Conservation (phyloP, 2,113 vertebrate genomes). For the Oreochromis aureus region DNA sequence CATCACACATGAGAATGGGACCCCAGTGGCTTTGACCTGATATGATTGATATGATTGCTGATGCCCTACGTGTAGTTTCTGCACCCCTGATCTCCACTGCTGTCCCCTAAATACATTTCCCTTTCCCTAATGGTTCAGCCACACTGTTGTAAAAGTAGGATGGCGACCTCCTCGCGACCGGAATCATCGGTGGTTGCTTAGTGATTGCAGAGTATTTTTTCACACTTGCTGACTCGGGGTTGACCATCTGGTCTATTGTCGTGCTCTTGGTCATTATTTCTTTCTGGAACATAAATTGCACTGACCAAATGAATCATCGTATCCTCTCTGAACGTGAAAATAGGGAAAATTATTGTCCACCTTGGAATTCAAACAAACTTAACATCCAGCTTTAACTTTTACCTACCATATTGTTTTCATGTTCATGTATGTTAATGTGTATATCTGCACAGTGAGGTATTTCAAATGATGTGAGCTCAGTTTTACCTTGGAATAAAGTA, state of each 20-base stretch:
- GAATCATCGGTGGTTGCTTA: neutral
- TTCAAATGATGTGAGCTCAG: neutral
- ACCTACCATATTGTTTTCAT: neutral
- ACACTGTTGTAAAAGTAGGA: neutral
- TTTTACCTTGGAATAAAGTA: neutral
- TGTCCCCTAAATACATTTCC: neutral
- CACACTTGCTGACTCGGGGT: neutral
- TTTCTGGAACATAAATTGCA: neutral
- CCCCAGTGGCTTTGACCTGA: neutral
- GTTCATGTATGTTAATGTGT: neutral
- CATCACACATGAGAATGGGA: neutral
- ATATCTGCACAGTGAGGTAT: neutral
- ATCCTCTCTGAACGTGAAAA: neutral
- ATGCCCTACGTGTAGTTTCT: neutral
- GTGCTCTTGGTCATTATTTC: neutral
- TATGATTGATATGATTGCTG: neutral
- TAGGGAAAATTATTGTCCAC: neutral
- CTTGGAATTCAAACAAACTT: neutral
- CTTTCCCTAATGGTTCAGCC: neutral
- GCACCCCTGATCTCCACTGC: neutral
- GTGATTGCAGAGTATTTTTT: neutral
- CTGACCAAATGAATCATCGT: neutral
- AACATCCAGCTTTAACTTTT: neutral
- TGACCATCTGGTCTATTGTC: neutral
- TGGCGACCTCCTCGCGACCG: neutral